Evolutionary conservation across 2,888 invertebrate genomes (phyloP).

Genomic region (Emmelina monodactyla): DNA sequence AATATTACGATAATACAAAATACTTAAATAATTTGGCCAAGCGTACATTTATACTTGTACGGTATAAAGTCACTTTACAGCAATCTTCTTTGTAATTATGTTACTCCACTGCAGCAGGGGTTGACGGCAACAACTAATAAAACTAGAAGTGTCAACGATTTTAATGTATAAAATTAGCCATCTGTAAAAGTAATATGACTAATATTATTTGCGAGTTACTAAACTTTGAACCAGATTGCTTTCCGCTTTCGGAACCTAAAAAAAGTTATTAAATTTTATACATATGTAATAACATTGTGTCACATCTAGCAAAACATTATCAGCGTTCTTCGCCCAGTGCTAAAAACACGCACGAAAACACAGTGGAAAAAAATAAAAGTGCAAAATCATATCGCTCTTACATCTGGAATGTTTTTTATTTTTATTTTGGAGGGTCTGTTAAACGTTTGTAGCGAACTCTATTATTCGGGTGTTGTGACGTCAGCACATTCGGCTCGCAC

Average conservation of each 20-base stretch:
- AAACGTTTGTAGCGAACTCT: slow-evolving; percentile 61
- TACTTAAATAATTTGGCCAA: no score
- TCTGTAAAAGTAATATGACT: no score
- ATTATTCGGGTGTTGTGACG: slow-evolving; percentile 61
- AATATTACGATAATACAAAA: no score
- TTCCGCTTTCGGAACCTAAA: no score
- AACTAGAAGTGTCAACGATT: slow-evolving; percentile 23
- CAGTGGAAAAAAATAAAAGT: slow-evolving; percentile 41
- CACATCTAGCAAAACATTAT: slow-evolving; percentile 18
- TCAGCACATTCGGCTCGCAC: slow-evolving; percentile 53
- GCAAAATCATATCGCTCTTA: slow-evolving; percentile 64
- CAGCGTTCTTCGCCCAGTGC: slow-evolving; percentile 32
- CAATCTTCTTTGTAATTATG: slow-evolving; percentile 57
- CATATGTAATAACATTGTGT: slow-evolving; percentile 11
- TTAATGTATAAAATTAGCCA: no score
- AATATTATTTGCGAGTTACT: no score
- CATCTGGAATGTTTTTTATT: slow-evolving; percentile 63
- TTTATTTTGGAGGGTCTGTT: slow-evolving; percentile 62
- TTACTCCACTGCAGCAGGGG: no score
- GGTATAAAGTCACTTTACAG: slow-evolving; percentile 56
- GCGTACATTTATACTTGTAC: slow-evolving; percentile 44
- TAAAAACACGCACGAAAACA: slow-evolving; percentile 45
- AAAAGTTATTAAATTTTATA: no score
- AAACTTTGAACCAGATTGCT: no score
- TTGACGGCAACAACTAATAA: slow-evolving; percentile 15